These are phyloP conservation scores for Artemisiospiza belli DNA, from an alignment of 2,113 vertebrate genomes.

Conservation along the genomic window DNA sequence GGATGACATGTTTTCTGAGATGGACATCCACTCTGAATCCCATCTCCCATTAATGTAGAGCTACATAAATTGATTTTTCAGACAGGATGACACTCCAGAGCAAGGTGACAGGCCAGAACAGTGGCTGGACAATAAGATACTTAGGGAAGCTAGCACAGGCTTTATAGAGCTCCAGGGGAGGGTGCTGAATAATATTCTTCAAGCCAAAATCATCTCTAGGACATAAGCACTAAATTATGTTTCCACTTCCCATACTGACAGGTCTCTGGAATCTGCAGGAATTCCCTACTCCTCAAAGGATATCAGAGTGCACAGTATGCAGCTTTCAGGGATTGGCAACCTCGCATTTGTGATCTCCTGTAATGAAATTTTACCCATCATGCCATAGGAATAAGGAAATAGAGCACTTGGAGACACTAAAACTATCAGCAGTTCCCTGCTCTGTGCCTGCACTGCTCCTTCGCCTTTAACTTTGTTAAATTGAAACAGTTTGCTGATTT, in stretches of 20 bases:
- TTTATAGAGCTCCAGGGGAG: conserved; percentile 51
- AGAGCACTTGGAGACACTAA: conserved; percentile 3
- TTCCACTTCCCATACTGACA: conserved; percentile 46
- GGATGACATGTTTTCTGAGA: neutral
- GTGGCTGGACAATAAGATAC: conserved; percentile 62
- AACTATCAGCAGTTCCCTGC: neutral
- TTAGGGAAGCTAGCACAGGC: conserved; percentile 48
- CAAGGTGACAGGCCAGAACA: conserved; percentile 66
- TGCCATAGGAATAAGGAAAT: neutral
- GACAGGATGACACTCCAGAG: conserved; percentile 49
- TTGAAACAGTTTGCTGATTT: conserved; percentile 73
- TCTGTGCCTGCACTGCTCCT: neutral
- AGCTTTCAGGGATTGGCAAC: conserved; percentile 55
- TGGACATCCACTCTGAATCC: neutral
- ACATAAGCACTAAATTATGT: conserved; percentile 69
- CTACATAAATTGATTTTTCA: conserved; percentile 47
- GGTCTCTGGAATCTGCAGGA: conserved; percentile 50
- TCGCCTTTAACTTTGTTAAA: conserved; percentile 54
- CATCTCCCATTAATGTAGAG: neutral
- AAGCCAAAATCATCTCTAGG: conserved; percentile 53
- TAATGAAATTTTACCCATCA: conserved; percentile 46
- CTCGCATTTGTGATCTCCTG: neutral
- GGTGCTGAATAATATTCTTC: conserved; percentile 47
- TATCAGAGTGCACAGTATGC: neutral
- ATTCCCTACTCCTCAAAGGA: conserved; percentile 58